A percentile compares a stretch with the other conserved stretches of the same genome.
Conservation (phyloP, 2,113 vertebrate genomes). For the Anoura caudifer region DNA sequence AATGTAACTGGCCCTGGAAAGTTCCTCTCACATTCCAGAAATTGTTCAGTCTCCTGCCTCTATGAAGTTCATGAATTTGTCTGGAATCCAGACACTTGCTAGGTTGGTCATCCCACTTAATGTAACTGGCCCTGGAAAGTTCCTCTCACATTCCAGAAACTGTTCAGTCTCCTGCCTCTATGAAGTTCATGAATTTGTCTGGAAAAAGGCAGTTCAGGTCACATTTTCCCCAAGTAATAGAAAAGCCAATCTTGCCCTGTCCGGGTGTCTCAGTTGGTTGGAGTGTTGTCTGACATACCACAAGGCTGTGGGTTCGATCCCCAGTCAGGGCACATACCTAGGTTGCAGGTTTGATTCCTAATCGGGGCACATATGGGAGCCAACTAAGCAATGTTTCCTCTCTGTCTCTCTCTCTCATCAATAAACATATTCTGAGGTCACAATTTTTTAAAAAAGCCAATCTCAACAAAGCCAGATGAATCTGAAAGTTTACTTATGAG, state of each 20-base stretch:
- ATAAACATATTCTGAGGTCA: too few species aligned
- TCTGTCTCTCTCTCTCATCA: too few species aligned
- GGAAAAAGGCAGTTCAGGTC: not conserved
- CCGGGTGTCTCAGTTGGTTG: too few species aligned
- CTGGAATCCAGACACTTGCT: constrained; percentile 48
- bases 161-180: not conserved
- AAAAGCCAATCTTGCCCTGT: not conserved
- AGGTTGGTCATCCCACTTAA: constrained; percentile 2
- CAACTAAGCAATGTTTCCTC: too few species aligned
- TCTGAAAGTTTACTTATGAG: constrained; percentile 1
- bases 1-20: not conserved
- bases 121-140: not conserved
- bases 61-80: not conserved
- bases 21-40: constrained; percentile 43
- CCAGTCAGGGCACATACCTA: too few species aligned
- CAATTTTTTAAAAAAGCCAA: not conserved
- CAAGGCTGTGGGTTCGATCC: too few species aligned
- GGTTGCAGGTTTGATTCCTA: too few species aligned
- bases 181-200: constrained; percentile 8
- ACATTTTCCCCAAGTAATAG: not conserved
- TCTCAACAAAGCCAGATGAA: not conserved
- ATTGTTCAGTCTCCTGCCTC: not conserved
- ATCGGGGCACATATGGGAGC: too few species aligned
- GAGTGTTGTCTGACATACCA: too few species aligned
- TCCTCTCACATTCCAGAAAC: constrained; percentile 42